A percentile compares a stretch with the other conserved stretches of the same genome.
These are phyloP conservation scores for Mustela erminea DNA, from an alignment of 2,797 vertebrate genomes.

Conservation along the genomic window DNA sequence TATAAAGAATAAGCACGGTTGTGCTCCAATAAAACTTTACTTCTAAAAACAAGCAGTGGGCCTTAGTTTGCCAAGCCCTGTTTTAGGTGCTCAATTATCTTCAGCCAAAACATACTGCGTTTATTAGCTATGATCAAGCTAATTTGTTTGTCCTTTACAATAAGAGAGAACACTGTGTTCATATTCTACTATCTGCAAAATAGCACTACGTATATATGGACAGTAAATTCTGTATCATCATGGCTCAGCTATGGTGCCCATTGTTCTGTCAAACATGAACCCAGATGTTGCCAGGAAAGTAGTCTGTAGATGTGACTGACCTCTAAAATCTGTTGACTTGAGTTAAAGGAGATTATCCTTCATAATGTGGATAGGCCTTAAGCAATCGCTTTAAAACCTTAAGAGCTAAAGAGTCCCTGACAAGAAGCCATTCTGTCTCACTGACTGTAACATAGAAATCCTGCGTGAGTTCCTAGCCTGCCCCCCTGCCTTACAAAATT, in stretches of 20 bases:
- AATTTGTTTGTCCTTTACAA: not conserved
- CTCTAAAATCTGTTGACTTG: not conserved
- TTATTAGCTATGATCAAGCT: not conserved
- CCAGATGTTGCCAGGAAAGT: not conserved
- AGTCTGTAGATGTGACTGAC: not conserved
- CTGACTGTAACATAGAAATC: not conserved
- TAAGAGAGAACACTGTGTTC: not conserved
- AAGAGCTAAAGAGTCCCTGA: not conserved
- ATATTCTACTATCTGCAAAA: not conserved
- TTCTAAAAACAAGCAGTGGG: not conserved
- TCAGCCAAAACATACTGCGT: not conserved
- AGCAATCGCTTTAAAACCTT: not conserved
- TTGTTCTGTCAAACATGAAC: not conserved
- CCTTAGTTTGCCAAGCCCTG: not conserved
- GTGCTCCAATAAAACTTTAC: not conserved
- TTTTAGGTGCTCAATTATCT: not conserved
- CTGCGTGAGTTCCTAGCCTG: not conserved
- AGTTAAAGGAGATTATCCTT: constrained; percentile 16
- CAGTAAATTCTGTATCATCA: not conserved
- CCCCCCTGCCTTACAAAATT: not conserved
- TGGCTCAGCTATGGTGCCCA: not conserved
- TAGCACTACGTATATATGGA: not conserved
- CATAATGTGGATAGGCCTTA: not conserved
- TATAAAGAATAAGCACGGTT: not conserved
- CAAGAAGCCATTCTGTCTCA: not conserved